These are phyloP conservation scores for Musca domestica DNA, from an alignment of 1,140 invertebrate genomes.

Conservation along the genomic window DNA sequence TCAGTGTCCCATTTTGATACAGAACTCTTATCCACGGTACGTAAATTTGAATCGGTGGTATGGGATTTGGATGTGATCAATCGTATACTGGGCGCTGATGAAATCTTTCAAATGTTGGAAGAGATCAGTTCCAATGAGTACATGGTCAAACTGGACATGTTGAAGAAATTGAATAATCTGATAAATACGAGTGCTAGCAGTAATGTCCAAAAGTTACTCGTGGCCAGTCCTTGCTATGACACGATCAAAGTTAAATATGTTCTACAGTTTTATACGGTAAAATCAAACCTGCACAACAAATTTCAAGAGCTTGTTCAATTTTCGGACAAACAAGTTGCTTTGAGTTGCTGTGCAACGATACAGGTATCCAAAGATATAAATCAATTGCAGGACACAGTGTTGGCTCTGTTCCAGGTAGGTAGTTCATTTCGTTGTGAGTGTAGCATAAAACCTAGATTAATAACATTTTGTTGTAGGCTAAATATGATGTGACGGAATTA, in stretches of 20 bases:
- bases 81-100: slow-evolving; percentile 43
- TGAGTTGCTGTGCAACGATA: slow-evolving; percentile 43
- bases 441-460: background rate
- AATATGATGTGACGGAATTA: slow-evolving; percentile 39
- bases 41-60: too few relatives aligned
- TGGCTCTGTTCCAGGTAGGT: slow-evolving; percentile 41
- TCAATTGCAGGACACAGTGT: slow-evolving; percentile 44
- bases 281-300: slow-evolving; percentile 43
- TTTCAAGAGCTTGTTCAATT: slow-evolving; percentile 47
- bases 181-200: slow-evolving; percentile 31
- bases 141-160: slow-evolving; percentile 36
- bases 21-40: too few relatives aligned
- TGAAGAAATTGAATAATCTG: slow-evolving; percentile 37
- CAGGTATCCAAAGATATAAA: slow-evolving; percentile 40
- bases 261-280: slow-evolving; percentile 40
- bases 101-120: slow-evolving; percentile 46
- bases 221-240: slow-evolving; percentile 37
- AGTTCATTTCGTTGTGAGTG: too few relatives aligned
- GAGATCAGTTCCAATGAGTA: slow-evolving; percentile 43
- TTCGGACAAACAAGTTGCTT: slow-evolving; percentile 44
- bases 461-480: slow-evolving; percentile 27
- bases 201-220: slow-evolving; percentile 34
- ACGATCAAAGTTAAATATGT: slow-evolving; percentile 47
- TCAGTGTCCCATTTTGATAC: too few relatives aligned
- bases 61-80: slow-evolving; percentile 10